A percentile compares a stretch with the other conserved stretches of the same genome.
Conservation (phyloP, 2,113 vertebrate genomes). For the Melanocharis versteri region DNA sequence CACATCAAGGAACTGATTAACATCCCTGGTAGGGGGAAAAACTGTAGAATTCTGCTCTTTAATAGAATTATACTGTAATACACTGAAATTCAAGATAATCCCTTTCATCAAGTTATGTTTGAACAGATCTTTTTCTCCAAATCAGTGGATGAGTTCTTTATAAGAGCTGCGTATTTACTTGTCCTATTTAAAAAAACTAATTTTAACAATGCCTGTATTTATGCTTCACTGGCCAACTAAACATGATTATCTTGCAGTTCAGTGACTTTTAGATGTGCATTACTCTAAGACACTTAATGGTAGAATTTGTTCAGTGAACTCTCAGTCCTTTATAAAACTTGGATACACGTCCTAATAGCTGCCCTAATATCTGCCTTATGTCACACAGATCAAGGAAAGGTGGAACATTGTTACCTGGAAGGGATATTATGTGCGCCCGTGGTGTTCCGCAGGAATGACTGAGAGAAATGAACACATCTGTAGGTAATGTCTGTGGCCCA, state of each 20-base stretch:
- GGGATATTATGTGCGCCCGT: neutral
- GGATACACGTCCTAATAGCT: neutral
- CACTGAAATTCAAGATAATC: neutral
- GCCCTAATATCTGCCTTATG: neutral
- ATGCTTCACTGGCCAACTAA: slow-evolving; percentile 28
- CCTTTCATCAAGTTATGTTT: neutral
- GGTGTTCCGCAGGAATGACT: neutral
- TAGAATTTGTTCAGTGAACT: slow-evolving; percentile 5
- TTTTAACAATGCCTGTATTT: slow-evolving; percentile 27
- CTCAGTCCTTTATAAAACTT: slow-evolving; percentile 16
- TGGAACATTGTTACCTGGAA: neutral
- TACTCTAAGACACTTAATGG: neutral
- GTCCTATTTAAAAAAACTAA: neutral
- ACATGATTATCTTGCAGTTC: neutral
- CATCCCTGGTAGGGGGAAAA: neutral
- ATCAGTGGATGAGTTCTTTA: neutral
- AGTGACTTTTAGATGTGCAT: slow-evolving; percentile 12
- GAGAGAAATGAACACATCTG: neutral
- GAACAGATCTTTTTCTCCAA: neutral
- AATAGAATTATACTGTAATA: neutral
- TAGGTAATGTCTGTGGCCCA: neutral
- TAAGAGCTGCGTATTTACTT: neutral
- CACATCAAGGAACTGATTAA: slow-evolving; percentile 21
- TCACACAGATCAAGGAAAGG: neutral
- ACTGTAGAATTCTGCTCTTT: neutral